Base-by-base conservation (phyloP, 2,888 invertebrate genomes). In the Epinotia nisella region DNA sequence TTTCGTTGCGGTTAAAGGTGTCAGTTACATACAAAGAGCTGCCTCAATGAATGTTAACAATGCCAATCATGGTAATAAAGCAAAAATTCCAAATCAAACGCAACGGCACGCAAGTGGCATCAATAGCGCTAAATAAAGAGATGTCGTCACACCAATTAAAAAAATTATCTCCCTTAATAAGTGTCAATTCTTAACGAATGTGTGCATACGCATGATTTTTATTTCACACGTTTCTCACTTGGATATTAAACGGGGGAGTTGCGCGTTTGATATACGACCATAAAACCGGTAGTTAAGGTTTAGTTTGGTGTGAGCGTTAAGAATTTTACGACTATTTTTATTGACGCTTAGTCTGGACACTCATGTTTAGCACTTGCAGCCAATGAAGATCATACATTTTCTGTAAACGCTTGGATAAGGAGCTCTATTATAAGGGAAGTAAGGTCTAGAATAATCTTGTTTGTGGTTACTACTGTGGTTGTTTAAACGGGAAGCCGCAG, bases 131-230 rank as follows among this genome's bases (percentile, higher is more conserved):
- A 89, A 90, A 91, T 87, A 89, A 88, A 91, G 87, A 80, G 89
- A 91, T 93, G 92, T 90, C 91, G 93, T 93, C 93, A 93, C 90
- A 86, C 91, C 92, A 93, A 93, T 93, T 93, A 92, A 93, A 93
- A 91, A 92, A 91, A 92, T 91, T 91, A 92, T 91, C 89, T 89
- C 90, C 88, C 85, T 92, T 93, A 92, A 92, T 92, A 93, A 92
- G 93, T 93, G 93, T 93, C 93, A 93, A 92, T 93, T 92, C 91
- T 90, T 92, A 93, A 93, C 92, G 90, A 93, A 93, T 92, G 93
- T 90, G 92, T 92, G 92, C 90, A 89, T 91, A 91, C 90, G 89
- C 86, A 91, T 91, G 92, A 93, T 93, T 93, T 92, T 92, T 91
- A 92, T 91, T 87, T 92, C 91, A 92, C 93, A 92, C 93, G 89